Conservation (phyloP, 37 sponge, comb jelly and placozoan species). For the Oopsacas minuta region DNA sequence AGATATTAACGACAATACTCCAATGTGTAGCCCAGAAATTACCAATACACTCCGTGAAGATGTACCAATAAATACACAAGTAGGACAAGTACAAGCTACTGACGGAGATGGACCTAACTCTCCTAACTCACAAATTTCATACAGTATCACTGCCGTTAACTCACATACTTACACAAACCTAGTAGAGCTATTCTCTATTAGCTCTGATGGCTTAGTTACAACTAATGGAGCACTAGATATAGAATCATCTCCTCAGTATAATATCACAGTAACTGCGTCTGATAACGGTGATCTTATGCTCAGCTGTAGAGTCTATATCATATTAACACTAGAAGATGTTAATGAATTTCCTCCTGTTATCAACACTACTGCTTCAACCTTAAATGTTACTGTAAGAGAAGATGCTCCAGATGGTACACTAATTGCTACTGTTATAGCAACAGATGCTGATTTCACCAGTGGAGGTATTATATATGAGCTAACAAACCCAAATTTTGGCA, state of each 20-base stretch:
- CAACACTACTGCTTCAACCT: background rate
- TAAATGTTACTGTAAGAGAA: conserved; percentile 18
- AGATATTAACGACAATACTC: conserved; percentile 36
- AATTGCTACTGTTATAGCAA: conserved; percentile 17
- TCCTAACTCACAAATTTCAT: background rate
- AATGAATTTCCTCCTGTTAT: conserved; percentile 58
- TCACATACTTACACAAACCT: background rate
- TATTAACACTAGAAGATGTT: conserved; percentile 26
- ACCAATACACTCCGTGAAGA: conserved; percentile 10
- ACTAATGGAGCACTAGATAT: background rate
- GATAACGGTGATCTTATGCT: conserved; percentile 27
- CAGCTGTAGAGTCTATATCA: conserved; percentile 7
- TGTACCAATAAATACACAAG: background rate
- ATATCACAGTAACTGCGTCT: conserved; percentile 28
- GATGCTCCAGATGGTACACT: background rate
- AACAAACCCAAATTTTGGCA: background rate
- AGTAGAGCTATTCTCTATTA: background rate
- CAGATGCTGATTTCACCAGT: conserved; percentile 4
- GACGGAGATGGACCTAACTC: background rate
- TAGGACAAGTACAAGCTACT: background rate
- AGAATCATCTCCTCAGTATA: conserved; percentile 13
- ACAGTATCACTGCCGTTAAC: background rate
- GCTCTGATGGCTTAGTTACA: background rate
- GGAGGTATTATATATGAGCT: background rate
- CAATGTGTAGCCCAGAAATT: conserved; percentile 25